Base-by-base conservation (phyloP, 2,888 invertebrate species). In the Plemyria rubiginata region DNA sequence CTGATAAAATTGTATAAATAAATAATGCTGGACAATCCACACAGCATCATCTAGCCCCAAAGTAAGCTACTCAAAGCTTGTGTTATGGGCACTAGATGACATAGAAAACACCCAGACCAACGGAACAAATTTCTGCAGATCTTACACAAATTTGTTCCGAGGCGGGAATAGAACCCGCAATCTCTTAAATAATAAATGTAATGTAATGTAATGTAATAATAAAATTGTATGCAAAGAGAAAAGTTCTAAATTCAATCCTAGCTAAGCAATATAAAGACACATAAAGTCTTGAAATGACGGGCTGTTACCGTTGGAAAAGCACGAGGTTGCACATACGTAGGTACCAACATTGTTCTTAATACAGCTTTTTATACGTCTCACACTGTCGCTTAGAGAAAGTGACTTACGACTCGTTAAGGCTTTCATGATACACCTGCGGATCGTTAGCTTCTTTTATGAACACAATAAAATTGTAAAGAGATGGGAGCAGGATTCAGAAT, bases 311-410 rank as follows among this genome's bases (percentile, higher is more conserved):
- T 57, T 60, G 32, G 57, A 71, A 78, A 73, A 76, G 59, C 55
- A 46, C 67, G 63, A 62, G 70, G 71, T 74, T 71, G 56, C 59
- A 54, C 73, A 70, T 71, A 70, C 63, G 67, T 22, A 22, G 22
- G 22, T 76, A 75, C 36, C 36, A 11, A 38, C 84, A 84, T 82
- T 84, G 82, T 84, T 82, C 82, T 79, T 77, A 76, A 80, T 32
- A 82, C 76, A 77, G 77, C 68, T 80, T 74, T 84, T 84, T 82
- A 82, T 81, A 76, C 67, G 73, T 75, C 45, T 61, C 68, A 62
- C 63, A 70, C 68, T 74, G 73, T 74, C 74, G 78, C 77, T 79
- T 79, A 80, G 78, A 74, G 80, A 79, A 82, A 85, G 76, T 79
- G 72, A 76, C 75, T 78, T 73, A 74, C 71, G 70, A 78, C 75